These are phyloP conservation scores for Ahaetulla prasina DNA, from an alignment of 2,113 vertebrate genomes.

Conservation along the genomic window DNA sequence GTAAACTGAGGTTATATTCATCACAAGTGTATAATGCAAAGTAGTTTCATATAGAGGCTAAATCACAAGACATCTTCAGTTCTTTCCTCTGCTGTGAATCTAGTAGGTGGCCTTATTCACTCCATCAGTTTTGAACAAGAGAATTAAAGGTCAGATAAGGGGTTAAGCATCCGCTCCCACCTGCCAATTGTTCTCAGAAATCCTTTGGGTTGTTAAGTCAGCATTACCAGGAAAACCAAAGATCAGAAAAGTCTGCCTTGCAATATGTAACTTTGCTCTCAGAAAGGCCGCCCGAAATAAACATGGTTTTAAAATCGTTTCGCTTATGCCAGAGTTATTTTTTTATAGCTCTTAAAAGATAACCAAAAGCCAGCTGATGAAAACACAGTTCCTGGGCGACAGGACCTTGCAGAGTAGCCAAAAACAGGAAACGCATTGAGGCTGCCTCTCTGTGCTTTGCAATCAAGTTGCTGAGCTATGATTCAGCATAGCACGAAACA, in stretches of 20 bases:
- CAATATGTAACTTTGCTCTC: neutral
- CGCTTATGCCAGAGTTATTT: neutral
- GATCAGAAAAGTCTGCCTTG: neutral
- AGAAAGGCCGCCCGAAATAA: neutral
- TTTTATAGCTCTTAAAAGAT: neutral
- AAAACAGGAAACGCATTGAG: constrained; percentile 30
- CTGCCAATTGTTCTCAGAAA: neutral
- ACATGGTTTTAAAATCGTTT: neutral
- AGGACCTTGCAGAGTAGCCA: constrained; percentile 18
- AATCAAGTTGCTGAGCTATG: constrained; percentile 9
- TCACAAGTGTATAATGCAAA: neutral
- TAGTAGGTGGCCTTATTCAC: neutral
- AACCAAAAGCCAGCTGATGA: neutral
- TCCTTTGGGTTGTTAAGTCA: neutral
- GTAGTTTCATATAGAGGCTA: neutral
- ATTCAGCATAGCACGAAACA: neutral
- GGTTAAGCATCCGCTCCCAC: neutral
- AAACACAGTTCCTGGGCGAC: neutral
- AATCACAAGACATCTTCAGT: neutral
- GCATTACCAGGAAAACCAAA: neutral
- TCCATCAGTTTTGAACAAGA: neutral
- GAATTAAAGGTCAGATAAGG: neutral
- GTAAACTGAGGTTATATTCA: neutral
- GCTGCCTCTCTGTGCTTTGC: neutral
- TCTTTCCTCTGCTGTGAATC: neutral